These are phyloP conservation scores for Coregonus ussuriensis DNA, from an alignment of 2,797 vertebrate species.

Conservation along the genomic window DNA sequence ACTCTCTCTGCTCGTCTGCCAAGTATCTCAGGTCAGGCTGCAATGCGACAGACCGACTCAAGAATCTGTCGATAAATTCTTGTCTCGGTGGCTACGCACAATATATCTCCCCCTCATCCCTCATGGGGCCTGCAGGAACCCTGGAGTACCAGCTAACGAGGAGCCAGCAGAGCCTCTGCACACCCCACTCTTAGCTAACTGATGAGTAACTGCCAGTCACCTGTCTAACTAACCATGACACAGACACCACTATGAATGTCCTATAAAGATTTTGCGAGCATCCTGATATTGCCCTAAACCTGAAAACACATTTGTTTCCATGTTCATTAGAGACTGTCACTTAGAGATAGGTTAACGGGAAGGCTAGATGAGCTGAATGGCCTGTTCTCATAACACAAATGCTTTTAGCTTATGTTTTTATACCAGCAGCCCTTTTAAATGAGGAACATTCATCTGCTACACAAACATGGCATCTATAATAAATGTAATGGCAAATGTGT, in stretches of 20 bases:
- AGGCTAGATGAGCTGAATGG: slow-evolving; percentile 10
- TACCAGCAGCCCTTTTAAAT: neutral
- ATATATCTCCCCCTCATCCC: slow-evolving; percentile 14
- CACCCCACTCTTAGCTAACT: neutral
- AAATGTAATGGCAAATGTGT: neutral
- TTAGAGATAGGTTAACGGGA: slow-evolving; percentile 19
- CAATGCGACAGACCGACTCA: slow-evolving; percentile 26
- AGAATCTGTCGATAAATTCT: slow-evolving; percentile 29
- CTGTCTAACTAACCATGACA: neutral
- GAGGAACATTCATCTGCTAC: neutral
- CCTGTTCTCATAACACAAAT: slow-evolving; percentile 1
- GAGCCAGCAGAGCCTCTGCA: neutral
- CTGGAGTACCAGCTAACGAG: neutral
- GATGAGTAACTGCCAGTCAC: neutral
- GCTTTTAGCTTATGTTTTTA: slow-evolving; percentile 9
- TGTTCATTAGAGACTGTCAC: slow-evolving; percentile 7
- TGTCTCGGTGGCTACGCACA: slow-evolving; percentile 20
- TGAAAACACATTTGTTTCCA: neutral
- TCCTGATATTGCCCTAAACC: neutral
- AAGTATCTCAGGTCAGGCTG: slow-evolving; percentile 31
- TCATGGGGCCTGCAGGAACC: neutral
- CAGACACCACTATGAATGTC: slow-evolving; percentile 7
- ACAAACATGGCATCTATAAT: neutral
- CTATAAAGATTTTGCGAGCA: neutral
- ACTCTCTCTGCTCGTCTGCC: neutral